These are phyloP conservation scores for Drosophila testacea DNA, from an alignment of 2,888 invertebrate genomes.

Conservation along the genomic window DNA sequence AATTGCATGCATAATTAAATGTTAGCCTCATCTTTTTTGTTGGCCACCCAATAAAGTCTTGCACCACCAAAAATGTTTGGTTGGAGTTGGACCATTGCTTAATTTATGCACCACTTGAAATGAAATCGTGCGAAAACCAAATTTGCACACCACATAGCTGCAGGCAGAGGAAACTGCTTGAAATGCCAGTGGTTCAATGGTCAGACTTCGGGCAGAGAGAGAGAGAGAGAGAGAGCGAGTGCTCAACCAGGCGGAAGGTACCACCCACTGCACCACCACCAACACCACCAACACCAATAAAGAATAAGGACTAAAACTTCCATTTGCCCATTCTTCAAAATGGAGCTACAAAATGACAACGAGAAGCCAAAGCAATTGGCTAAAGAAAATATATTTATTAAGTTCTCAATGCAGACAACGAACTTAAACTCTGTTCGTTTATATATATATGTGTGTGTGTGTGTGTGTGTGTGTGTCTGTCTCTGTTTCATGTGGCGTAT, in stretches of 20 bases:
- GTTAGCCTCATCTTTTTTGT: neutral
- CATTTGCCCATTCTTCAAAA: neutral
- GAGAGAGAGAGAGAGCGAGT: conserved; percentile 6
- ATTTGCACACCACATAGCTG: conserved; percentile 62
- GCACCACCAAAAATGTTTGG: conserved; percentile 35
- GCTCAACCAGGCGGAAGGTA: conserved; percentile 32
- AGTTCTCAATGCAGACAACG: conserved; percentile 18
- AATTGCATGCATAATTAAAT: conserved; percentile 58
- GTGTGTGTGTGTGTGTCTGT: too few relatives aligned
- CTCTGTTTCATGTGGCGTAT: conserved; percentile 20
- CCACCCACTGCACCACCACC: neutral
- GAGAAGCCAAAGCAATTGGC: conserved; percentile 1
- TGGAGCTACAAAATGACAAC: conserved; percentile 14
- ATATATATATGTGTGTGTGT: conserved; percentile 1
- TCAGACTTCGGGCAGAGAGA: neutral
- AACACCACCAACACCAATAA: neutral
- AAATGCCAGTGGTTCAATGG: conserved; percentile 3
- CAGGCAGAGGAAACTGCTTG: conserved; percentile 2
- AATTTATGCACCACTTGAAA: conserved; percentile 71
- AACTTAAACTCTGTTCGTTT: conserved; percentile 7
- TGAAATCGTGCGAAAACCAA: conserved; percentile 74
- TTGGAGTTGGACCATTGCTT: conserved; percentile 48
- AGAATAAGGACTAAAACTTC: neutral
- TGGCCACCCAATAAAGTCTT: neutral
- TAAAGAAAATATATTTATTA: conserved; percentile 26